Evolutionary conservation across 2,113 vertebrate species (phyloP), one percentile per base, ranked within the genome.

Genomic region (Microtus ochrogaster): DNA sequence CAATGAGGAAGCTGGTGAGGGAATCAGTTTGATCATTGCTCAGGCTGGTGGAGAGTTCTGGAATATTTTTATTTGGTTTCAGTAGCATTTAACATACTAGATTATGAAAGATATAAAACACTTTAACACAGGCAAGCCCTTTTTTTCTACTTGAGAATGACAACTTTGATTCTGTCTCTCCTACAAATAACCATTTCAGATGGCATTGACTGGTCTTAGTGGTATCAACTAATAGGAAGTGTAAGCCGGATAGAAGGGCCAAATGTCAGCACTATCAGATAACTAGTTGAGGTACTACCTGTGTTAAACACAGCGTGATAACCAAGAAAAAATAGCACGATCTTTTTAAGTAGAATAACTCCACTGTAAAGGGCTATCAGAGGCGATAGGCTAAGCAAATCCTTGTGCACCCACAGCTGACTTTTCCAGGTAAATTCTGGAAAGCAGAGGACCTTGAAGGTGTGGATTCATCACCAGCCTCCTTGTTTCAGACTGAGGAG

Each of bases 311-410:
- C 7, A 30, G 87, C 3, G 65, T 26, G 17, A 82, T 52, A 82
- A 28, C 33, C 77, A 73, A 19, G 4, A 66, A 70, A 93, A 77
- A 78, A 49, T 33, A 21, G 21, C 93, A 76, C 39, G 24, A 21
- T 85, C 84, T 95, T 73, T 17, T 73, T 92, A 14, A 33, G 24
- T 78, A 19, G 21, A 76, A 47, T 33, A 13, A 0, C 30, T 73
- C 89, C 84, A 28, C 78, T 44, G 72, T 44, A 66, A 79, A 81
- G 68, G 14, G 33, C 63, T 58, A 73, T 72, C 22, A 49, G 44
- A 55, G 28, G 74, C 5, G 28, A 66, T 4, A 47, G 94, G 78
- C 22, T 66, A 95, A 81, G 81, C 74, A 95, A 97, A 95, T 47
- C 3, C 39, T 91, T 12, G 44, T 92, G 88, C 96, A 17, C 36